phyloP scores from a whole-genome alignment of 2,888 invertebrate genomes.

The Chironomus tentans region DNA sequence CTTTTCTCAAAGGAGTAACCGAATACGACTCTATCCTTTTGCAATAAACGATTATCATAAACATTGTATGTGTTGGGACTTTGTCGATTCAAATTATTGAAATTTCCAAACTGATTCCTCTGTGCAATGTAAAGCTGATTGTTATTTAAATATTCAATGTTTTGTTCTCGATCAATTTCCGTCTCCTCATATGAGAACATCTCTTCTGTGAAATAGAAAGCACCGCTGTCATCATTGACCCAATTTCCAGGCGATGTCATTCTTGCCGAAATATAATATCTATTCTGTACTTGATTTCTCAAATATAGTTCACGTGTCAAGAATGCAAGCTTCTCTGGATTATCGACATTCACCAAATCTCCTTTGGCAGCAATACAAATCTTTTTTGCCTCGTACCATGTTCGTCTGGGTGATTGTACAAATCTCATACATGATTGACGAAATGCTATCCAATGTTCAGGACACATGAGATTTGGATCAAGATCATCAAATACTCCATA shows the following conservation, averaged over 20 bases:
- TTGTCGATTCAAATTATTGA: conserved; percentile 33
- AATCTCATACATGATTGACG: conserved; percentile 79
- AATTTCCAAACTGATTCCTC: conserved; percentile 29
- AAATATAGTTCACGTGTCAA: conserved; percentile 69
- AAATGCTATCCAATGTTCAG: conserved; percentile 76
- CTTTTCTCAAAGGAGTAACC: conserved; percentile 61
- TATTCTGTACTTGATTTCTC: conserved; percentile 74
- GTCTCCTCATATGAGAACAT: conserved; percentile 64
- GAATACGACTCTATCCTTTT: conserved; percentile 69
- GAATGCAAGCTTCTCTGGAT: conserved; percentile 79
- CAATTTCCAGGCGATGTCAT: conserved; percentile 67
- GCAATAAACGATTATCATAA: conserved; percentile 34
- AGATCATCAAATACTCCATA: conserved; percentile 24
- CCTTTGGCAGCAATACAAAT: conserved; percentile 77
- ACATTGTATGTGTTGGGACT: conserved; percentile 29
- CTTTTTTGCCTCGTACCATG: conserved; percentile 68
- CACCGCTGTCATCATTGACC: conserved; percentile 79
- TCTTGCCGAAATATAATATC: conserved; percentile 78
- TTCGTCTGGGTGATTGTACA: conserved; percentile 74
- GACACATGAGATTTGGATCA: conserved; percentile 52
- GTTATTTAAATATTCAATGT: conserved; percentile 18
- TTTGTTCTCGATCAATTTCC: conserved; percentile 35
- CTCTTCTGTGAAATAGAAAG: conserved; percentile 67
- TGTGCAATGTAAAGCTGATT: conserved; percentile 14
- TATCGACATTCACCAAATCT: conserved; percentile 70